Evolutionary conservation across 1,140 invertebrate species (phyloP).

Genomic region (Tetramorium alpestre): DNA sequence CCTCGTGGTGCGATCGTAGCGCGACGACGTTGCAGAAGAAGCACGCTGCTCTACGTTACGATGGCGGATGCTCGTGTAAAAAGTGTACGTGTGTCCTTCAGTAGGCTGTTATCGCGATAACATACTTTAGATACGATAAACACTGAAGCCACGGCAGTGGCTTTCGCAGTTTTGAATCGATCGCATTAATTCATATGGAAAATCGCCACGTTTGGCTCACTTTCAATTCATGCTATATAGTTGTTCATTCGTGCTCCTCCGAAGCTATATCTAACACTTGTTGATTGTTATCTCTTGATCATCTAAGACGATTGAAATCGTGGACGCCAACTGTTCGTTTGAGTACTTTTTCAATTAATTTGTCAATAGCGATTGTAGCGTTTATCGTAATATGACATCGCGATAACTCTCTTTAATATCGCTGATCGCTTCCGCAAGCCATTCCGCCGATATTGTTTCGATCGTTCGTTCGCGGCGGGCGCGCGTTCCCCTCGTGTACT

Average conservation of each 20-base stretch:
- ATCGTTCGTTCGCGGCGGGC: conserved; percentile 17
- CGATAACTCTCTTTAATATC: conserved; percentile 27
- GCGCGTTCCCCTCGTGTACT: background rate
- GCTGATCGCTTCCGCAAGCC: background rate
- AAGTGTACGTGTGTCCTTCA: conserved; percentile 14
- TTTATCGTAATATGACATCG: conserved; percentile 33
- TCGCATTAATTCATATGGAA: background rate
- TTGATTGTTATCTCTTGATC: background rate
- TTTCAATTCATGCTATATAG: background rate
- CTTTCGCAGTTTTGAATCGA: background rate
- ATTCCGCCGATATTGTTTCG: conserved; percentile 1
- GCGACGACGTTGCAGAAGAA: conserved; percentile 26
- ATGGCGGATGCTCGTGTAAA: conserved; percentile 24
- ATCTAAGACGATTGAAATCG: background rate
- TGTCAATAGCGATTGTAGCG: background rate
- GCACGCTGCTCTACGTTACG: conserved; percentile 33
- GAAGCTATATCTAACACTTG: background rate
- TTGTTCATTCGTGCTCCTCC: background rate
- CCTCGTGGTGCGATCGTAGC: conserved; percentile 22
- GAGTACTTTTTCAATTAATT: background rate
- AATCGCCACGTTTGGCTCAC: background rate
- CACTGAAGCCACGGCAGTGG: background rate
- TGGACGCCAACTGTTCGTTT: background rate
- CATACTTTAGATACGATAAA: background rate
- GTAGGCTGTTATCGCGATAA: background rate